These are phyloP conservation scores for Tinea pellionella DNA, from an alignment of 2,888 invertebrate genomes.

Conservation along the genomic window DNA sequence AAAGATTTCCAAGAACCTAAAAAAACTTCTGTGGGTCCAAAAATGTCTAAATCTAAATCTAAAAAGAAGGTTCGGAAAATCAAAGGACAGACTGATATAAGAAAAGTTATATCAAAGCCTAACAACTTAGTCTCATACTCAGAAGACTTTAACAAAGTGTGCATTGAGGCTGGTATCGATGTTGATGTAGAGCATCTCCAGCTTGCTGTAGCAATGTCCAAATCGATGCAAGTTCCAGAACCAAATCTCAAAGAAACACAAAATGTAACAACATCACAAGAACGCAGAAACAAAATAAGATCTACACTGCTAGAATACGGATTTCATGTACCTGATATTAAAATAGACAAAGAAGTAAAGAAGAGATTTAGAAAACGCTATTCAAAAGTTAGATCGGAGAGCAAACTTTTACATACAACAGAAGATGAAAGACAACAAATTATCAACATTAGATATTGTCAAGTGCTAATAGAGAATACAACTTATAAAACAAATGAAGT, in stretches of 20 bases:
- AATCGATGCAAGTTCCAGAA: constrained; percentile 47
- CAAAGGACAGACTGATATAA: constrained; percentile 51
- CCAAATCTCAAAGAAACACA: no score
- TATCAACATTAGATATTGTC: constrained; percentile 41
- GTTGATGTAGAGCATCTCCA: constrained; percentile 75
- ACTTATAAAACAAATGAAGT: constrained; percentile 22
- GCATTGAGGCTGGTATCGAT: constrained; percentile 54
- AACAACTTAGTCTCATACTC: constrained; percentile 48
- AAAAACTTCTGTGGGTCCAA: constrained; percentile 32
- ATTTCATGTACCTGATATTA: constrained; percentile 56
- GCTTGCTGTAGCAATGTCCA: constrained; percentile 75
- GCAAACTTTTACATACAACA: constrained; percentile 36
- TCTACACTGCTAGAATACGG: constrained; percentile 73
- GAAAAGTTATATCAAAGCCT: constrained; percentile 38
- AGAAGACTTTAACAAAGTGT: constrained; percentile 52
- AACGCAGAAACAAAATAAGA: constrained; percentile 46
- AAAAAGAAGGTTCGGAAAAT: constrained; percentile 31
- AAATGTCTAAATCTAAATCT: constrained; percentile 23
- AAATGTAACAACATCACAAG: constrained; percentile 28
- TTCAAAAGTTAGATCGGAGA: constrained; percentile 16
- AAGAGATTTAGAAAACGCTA: not conserved
- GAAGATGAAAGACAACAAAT: constrained; percentile 39
- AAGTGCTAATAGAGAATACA: constrained; percentile 37
- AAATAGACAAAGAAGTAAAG: constrained; percentile 22
- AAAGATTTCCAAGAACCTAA: constrained; percentile 49